Conservation (phyloP, 2,888 invertebrate genomes). For the Allophyes oxyacanthae region DNA sequence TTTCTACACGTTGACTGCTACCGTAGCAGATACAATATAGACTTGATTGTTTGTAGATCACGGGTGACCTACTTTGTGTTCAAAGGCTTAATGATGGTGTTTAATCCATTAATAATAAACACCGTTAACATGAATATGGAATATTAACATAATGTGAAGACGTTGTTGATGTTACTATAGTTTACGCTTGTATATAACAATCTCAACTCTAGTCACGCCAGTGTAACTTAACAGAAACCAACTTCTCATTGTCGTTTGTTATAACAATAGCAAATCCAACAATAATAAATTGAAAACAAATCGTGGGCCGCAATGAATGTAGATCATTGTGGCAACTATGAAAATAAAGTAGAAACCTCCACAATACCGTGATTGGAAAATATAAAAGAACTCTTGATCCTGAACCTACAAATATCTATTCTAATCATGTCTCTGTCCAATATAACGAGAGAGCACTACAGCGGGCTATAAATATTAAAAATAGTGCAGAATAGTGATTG, state of each 20-base stretch:
- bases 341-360: slow-evolving; percentile 35
- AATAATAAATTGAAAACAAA: slow-evolving; percentile 42
- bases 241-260: slow-evolving; percentile 28
- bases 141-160: slow-evolving; percentile 1
- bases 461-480: slow-evolving; percentile 16
- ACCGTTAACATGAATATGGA: too few species aligned
- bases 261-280: slow-evolving; percentile 29
- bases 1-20: too few species aligned
- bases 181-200: slow-evolving; percentile 23
- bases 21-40: too few species aligned
- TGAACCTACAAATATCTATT: slow-evolving; percentile 20
- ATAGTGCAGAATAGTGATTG: slow-evolving; percentile 22
- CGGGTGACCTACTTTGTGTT: too few species aligned
- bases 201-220: slow-evolving; percentile 15
- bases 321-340: slow-evolving; percentile 30
- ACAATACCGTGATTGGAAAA: slow-evolving; percentile 37
- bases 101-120: too few species aligned
- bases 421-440: slow-evolving; percentile 15
- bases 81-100: too few species aligned
- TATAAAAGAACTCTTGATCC: slow-evolving; percentile 19
- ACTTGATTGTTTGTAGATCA: too few species aligned
- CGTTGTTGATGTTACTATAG: slow-evolving; percentile 2
- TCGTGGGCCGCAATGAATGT: slow-evolving; percentile 24
- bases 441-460: background rate
- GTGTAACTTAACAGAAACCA: slow-evolving; percentile 21